Evolutionary conservation across 2,797 vertebrate species (phyloP).

Genomic region (Jordanella pulchra): DNA sequence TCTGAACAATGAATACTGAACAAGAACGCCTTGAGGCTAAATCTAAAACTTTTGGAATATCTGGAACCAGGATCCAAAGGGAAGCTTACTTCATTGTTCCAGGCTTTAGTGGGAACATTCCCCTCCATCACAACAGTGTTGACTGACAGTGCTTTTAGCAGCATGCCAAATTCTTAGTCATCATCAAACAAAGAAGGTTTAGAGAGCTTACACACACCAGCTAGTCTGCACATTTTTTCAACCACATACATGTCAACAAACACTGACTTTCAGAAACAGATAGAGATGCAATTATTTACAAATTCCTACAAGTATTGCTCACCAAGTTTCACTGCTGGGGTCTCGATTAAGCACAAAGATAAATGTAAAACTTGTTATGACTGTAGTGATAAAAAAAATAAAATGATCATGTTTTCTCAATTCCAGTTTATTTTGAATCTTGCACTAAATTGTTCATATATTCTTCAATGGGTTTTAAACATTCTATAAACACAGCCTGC

Average conservation of each 20-base stretch:
- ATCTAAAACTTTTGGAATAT: slow-evolving; percentile 38
- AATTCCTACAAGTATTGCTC: slow-evolving; percentile 45
- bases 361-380: neutral
- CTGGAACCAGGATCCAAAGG: slow-evolving; percentile 48
- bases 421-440: neutral
- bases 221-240: slow-evolving; percentile 77
- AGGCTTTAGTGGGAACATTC: slow-evolving; percentile 69
- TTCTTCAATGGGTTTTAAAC: neutral
- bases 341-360: neutral
- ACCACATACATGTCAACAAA: slow-evolving; percentile 73
- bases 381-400: neutral
- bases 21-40: slow-evolving; percentile 42
- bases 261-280: slow-evolving; percentile 52
- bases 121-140: slow-evolving; percentile 68
- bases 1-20: too few relatives aligned
- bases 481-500: neutral
- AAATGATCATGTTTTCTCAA: neutral
- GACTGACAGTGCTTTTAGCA: slow-evolving; percentile 63
- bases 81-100: slow-evolving; percentile 67
- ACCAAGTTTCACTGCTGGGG: slow-evolving; percentile 7
- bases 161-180: slow-evolving; percentile 70
- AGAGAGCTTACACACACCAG: slow-evolving; percentile 69
- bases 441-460: neutral
- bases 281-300: slow-evolving; percentile 50
- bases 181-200: slow-evolving; percentile 74